Percentiles rank a stretch among this genome's conserved stretches.
phyloP scores from a whole-genome alignment of 2,113 vertebrate species.

The Tragulus kanchil region DNA sequence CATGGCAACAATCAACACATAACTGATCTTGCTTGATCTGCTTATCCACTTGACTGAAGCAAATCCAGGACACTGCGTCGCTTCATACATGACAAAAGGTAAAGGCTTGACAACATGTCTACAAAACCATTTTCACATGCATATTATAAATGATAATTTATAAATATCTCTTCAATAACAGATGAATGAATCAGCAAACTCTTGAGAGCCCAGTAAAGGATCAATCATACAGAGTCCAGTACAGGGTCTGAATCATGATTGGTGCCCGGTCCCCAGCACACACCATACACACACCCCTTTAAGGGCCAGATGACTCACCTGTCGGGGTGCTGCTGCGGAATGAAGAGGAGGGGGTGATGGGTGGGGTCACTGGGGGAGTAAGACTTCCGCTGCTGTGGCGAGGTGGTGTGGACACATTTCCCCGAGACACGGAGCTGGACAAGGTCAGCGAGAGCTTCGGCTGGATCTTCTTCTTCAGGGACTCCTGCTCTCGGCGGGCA shows the following conservation, averaged over 20 bases:
- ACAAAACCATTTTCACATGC: too few species aligned
- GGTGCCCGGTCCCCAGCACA: rapidly evolving
- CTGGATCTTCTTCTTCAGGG: constrained; percentile 96
- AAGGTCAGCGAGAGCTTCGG: constrained; percentile 96
- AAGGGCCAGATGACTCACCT: constrained; percentile 87
- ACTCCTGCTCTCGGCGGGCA: constrained; percentile 96
- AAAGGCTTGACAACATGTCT: not conserved
- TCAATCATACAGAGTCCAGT: too few species aligned
- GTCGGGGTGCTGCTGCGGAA: constrained; percentile 99
- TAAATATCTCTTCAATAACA: not conserved
- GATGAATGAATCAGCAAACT: not conserved
- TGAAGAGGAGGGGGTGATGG: constrained; percentile 98
- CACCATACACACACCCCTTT: rapidly evolving
- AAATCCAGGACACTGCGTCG: not conserved
- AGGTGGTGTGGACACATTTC: constrained; percentile 95
- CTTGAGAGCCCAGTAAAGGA: not conserved
- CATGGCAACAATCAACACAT: not conserved
- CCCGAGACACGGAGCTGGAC: constrained; percentile 93
- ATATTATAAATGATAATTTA: not conserved
- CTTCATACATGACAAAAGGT: not conserved
- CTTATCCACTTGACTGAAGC: not conserved
- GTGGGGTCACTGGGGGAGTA: constrained; percentile 98
- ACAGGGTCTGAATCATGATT: not conserved
- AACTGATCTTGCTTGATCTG: not conserved
- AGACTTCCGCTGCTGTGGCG: constrained; percentile 98